phyloP scores from a whole-genome alignment of 1,140 invertebrate genomes.

The Aphaenogaster rudis region DNA sequence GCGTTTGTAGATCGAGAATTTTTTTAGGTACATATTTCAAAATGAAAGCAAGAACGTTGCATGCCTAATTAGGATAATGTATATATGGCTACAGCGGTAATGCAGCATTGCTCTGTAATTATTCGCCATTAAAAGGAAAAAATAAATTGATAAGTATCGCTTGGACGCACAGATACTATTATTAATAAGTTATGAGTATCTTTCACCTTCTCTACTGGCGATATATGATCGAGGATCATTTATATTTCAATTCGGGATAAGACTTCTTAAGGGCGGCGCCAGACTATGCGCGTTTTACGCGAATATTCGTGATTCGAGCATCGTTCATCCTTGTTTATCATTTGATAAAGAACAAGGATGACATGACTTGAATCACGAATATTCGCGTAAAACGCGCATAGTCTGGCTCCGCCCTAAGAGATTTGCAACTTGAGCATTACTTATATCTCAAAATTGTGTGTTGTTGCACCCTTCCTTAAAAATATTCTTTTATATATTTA shows the following conservation, averaged over 20 bases:
- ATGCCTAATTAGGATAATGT: background rate
- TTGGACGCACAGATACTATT: background rate
- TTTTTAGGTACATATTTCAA: background rate
- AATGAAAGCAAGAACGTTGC: background rate
- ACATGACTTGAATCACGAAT: too few relatives aligned
- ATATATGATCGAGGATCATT: background rate
- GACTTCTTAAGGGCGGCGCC: too few relatives aligned
- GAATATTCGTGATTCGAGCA: too few relatives aligned
- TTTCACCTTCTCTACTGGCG: background rate
- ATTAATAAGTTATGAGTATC: background rate
- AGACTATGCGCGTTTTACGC: too few relatives aligned
- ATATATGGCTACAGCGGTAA: background rate
- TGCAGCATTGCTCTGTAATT: slow-evolving; percentile 22
- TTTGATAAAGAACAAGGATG: too few relatives aligned
- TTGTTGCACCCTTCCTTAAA: background rate
- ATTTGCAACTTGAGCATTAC: background rate
- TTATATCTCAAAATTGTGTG: background rate
- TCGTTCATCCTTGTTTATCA: too few relatives aligned
- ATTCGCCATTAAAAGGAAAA: background rate
- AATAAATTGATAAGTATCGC: slow-evolving; percentile 19
- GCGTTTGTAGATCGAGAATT: background rate
- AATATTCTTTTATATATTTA: background rate
- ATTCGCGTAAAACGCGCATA: too few relatives aligned
- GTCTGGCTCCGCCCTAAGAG: too few relatives aligned
- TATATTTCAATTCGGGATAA: background rate